phyloP scores from a whole-genome alignment of 2,888 invertebrate genomes.

The Nomada fabriciana region DNA sequence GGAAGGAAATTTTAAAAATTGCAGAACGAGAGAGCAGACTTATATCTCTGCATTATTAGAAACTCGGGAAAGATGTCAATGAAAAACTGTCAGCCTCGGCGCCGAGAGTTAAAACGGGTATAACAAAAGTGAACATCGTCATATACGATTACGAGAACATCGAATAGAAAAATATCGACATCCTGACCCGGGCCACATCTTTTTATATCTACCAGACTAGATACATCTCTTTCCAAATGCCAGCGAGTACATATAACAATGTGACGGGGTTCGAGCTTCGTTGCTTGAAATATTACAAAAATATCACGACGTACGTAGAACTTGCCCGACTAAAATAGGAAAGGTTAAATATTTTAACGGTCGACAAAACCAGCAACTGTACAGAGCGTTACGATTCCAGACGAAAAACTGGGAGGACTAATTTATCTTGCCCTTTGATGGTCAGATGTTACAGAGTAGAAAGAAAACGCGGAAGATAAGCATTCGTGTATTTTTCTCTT shows the following conservation, averaged over 20 bases:
- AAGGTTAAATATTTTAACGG: not conserved
- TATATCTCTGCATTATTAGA: no score
- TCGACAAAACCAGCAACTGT: not conserved
- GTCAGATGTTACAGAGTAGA: not conserved
- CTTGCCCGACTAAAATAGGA: not conserved
- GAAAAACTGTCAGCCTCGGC: no score
- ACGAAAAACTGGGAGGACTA: constrained; percentile 18
- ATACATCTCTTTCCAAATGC: not conserved
- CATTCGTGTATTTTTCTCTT: constrained; percentile 31
- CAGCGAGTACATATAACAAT: not conserved
- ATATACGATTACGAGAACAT: not conserved
- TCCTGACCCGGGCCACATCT: not conserved
- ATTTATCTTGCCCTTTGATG: constrained; percentile 31
- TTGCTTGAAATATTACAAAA: not conserved
- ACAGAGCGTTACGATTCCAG: not conserved
- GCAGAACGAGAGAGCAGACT: no score
- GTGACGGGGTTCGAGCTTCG: not conserved
- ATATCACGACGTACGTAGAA: not conserved
- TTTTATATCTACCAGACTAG: not conserved
- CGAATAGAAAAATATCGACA: not conserved
- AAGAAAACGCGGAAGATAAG: not conserved
- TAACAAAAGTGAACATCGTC: not conserved
- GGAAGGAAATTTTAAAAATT: no score
- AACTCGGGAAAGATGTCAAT: no score
- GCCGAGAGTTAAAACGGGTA: not conserved